phyloP scores from a whole-genome alignment of 2,113 vertebrate species.

The Acrocephalus arundinaceus region DNA sequence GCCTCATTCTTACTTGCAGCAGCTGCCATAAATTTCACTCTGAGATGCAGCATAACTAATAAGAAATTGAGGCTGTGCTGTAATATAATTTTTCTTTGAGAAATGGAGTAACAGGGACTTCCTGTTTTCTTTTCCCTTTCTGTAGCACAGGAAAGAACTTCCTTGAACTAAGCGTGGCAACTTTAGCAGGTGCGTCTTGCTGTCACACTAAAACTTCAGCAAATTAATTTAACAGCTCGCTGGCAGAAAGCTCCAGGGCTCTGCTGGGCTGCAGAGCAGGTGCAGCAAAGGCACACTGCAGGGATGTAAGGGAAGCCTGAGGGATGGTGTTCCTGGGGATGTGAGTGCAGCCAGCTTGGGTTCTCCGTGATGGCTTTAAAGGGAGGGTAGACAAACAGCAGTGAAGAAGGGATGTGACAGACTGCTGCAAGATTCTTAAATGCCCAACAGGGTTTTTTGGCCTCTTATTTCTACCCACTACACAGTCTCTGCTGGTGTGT shows the following conservation, averaged over 20 bases:
- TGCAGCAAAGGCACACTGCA: not conserved
- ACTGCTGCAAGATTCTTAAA: not conserved
- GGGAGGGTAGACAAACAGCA: not conserved
- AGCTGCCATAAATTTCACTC: not conserved
- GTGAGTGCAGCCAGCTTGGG: not conserved
- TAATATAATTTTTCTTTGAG: not conserved
- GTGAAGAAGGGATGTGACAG: not conserved
- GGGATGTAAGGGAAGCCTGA: not conserved
- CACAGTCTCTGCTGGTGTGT: not conserved
- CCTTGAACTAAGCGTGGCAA: constrained; percentile 10
- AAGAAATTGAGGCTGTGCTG: not conserved
- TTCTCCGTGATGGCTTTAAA: not conserved
- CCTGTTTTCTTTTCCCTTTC: constrained; percentile 12
- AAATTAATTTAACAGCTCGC: not conserved
- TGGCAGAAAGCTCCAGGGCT: not conserved
- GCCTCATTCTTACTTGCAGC: not conserved
- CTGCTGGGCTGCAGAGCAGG: not conserved
- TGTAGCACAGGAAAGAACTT: constrained; percentile 40
- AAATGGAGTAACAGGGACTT: not conserved
- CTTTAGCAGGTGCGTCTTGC: constrained; percentile 66
- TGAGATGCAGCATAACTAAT: not conserved
- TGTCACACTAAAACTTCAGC: not conserved
- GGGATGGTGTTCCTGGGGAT: not conserved
- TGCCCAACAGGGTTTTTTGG: not conserved
- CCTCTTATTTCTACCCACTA: not conserved